Percentiles rank a stretch among this genome's conserved stretches.
These are phyloP conservation scores for Chrysemys picta DNA, from an alignment of 2,113 vertebrate species.

Conservation along the genomic window DNA sequence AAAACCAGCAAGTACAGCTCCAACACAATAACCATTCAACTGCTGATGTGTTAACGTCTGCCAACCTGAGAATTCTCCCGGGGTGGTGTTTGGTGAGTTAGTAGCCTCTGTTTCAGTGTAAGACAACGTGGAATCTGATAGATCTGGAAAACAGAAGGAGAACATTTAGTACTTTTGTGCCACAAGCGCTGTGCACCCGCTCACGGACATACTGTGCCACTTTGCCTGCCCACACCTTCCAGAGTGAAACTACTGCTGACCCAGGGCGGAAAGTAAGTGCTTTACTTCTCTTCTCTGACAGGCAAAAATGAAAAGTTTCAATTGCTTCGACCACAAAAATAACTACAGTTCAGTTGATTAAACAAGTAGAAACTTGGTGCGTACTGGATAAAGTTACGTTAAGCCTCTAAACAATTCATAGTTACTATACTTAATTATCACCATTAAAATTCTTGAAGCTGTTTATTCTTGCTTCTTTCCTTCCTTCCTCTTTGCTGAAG, in stretches of 20 bases:
- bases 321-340: constrained; percentile 74
- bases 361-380: constrained; percentile 87
- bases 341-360: constrained; percentile 75
- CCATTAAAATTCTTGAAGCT: constrained; percentile 91
- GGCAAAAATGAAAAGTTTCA: constrained; percentile 51
- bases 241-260: not conserved
- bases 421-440: constrained; percentile 88
- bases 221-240: not conserved
- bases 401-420: constrained; percentile 86
- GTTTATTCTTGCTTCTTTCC: constrained; percentile 87
- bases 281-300: constrained; percentile 40
- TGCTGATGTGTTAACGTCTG: constrained; percentile 4
- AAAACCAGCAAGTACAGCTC: not conserved
- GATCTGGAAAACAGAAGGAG: constrained; percentile 80
- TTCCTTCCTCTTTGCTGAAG: constrained; percentile 81
- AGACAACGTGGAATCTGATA: constrained; percentile 98
- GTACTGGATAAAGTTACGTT: constrained; percentile 83
- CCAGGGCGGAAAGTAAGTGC: not conserved
- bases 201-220: not conserved
- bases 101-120: constrained; percentile 99
- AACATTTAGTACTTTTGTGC: not conserved
- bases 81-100: constrained; percentile 89
- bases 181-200: rapidly evolving
- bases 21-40: rapidly evolving
- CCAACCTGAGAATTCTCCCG: constrained; percentile 97